Evolutionary conservation across 2,113 vertebrate genomes (phyloP).

Genomic region (Stigmatopora nigra): DNA sequence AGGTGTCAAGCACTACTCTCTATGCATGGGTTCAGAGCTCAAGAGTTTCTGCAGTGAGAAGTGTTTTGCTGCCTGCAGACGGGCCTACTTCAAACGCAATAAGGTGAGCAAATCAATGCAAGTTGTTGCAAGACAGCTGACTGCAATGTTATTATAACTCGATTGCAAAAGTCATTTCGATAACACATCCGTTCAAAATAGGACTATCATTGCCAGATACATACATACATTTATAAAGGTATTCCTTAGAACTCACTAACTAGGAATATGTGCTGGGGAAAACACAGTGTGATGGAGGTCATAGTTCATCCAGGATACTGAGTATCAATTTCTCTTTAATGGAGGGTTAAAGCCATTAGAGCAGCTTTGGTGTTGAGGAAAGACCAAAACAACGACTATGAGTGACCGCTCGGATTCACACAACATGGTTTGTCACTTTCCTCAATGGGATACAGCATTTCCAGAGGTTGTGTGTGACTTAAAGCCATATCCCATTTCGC

Average conservation of each 20-base stretch:
- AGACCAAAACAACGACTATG: conserved; percentile 34
- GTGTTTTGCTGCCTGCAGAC: conserved; percentile 95
- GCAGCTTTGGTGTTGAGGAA: conserved; percentile 45
- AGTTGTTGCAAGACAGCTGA: background rate
- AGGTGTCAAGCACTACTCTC: conserved; percentile 94
- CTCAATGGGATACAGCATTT: conserved; percentile 30
- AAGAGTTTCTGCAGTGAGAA: conserved; percentile 99
- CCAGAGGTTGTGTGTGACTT: conserved; percentile 31
- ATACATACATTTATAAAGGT: background rate
- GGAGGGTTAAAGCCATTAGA: conserved; percentile 45
- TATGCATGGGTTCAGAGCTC: conserved; percentile 97
- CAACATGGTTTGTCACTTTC: conserved; percentile 44
- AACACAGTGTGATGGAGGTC: conserved; percentile 39
- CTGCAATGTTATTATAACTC: background rate
- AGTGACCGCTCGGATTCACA: conserved; percentile 39
- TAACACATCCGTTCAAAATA: no score
- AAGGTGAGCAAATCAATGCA: conserved; percentile 77
- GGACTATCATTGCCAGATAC: background rate
- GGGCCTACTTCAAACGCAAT: conserved; percentile 99
- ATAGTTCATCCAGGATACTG: conserved; percentile 53
- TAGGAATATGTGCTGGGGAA: conserved; percentile 23
- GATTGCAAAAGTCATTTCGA: no score
- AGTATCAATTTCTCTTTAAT: conserved; percentile 62
- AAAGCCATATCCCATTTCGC: conserved; percentile 44
- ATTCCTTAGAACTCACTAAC: conserved; percentile 25